Conservation (phyloP, 2,888 invertebrate genomes). For the Cheilosia variabilis region DNA sequence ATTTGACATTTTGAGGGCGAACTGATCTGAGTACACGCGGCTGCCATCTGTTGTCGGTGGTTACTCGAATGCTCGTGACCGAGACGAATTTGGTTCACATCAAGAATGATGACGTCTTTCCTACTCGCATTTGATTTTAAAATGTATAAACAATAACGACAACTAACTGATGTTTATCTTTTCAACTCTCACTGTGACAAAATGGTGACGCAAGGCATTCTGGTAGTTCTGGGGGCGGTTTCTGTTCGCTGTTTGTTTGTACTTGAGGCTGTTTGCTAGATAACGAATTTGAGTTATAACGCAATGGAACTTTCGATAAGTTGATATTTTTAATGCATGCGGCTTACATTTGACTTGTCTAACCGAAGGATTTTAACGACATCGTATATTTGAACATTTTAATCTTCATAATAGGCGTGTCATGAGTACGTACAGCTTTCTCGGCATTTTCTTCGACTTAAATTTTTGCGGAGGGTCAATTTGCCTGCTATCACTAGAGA, state of each 20-base stretch:
- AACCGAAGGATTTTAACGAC: too few relatives aligned
- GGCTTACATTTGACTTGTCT: neutral
- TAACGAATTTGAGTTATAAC: neutral
- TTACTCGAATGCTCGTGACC: too few relatives aligned
- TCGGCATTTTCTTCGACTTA: too few relatives aligned
- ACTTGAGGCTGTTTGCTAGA: neutral
- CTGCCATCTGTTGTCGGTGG: neutral
- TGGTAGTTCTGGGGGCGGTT: too few relatives aligned
- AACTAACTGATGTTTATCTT: neutral
- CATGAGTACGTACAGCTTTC: too few relatives aligned
- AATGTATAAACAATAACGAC: neutral
- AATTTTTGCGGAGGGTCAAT: too few relatives aligned
- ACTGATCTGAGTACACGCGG: neutral
- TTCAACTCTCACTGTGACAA: neutral
- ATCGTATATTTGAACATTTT: too few relatives aligned
- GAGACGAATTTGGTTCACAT: neutral
- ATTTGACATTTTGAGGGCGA: neutral
- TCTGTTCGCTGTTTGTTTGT: neutral
- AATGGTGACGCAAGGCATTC: conserved; percentile 22
- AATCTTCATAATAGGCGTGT: too few relatives aligned
- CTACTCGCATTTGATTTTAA: neutral
- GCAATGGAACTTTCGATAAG: neutral
- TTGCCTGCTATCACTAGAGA: too few relatives aligned
- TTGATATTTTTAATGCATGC: neutral
- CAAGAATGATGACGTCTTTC: neutral